Evolutionary conservation across 2,888 invertebrate genomes (phyloP), one percentile per base, ranked within the genome.

Genomic region (Macropis europaea): DNA sequence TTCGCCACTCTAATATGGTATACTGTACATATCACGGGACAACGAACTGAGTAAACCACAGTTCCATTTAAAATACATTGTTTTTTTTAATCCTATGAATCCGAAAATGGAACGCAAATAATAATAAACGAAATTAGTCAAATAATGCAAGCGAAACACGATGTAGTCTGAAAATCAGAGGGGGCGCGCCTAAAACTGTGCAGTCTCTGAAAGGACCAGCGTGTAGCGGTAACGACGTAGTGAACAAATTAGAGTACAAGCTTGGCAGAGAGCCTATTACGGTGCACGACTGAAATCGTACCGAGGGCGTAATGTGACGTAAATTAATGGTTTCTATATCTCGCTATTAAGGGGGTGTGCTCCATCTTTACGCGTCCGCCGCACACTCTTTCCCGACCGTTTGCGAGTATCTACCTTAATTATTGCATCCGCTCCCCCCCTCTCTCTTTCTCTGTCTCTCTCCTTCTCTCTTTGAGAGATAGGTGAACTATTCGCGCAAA

Each of bases 241-340:
- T 42, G 54, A 47, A 57, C 50, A 67, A 78, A 78, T 77, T 75
- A 72, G 53, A 63, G 61, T 56, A 43, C 45, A 36, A 40, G 15
- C 38, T n/a, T 50, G 70, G 57, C 45, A 60, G 32, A 53, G 64
- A 50, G 72, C 68, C 81, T 80, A 80, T 75, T 76, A 81, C 73
- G 34, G 38, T 22, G 43, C 42, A 48, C 53, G 19, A 40, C 26
- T 59, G 67, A 63, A 68, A 73, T 68, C 67, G 45, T 17, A 50
- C 43, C 43, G 22, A 40, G 60, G 19, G 52, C 76, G 54, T 75
- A 80, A 79, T 75, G 77, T 67, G 76, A 84, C 74, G 73, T 73
- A 81, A 84, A 85, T 84, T 82, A 81, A 84, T 76, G 80, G 76
- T 73, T 81, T 79, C 53, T 75, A 57, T 74, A 80, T 79, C 77